Evolutionary conservation across 2,797 vertebrate species (phyloP).

Genomic region (Rousettus madagascariensis): DNA sequence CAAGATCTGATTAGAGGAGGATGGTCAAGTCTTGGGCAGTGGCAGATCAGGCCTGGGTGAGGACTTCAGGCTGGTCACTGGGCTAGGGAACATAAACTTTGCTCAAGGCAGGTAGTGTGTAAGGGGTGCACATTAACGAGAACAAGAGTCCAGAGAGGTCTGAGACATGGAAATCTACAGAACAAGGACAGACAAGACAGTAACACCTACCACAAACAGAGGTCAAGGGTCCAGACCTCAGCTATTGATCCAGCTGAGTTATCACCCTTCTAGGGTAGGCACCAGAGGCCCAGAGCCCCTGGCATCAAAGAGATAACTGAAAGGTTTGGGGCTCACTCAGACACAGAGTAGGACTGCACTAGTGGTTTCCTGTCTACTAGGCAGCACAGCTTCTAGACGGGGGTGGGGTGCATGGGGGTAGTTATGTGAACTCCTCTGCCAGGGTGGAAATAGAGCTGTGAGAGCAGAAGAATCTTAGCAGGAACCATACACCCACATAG

Average conservation of each 20-base stretch:
- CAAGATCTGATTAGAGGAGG: not conserved
- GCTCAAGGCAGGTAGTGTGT: too few relatives aligned
- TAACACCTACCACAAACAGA: not conserved
- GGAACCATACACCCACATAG: accelerated
- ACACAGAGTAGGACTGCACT: not conserved
- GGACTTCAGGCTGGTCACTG: not conserved
- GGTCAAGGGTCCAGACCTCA: not conserved
- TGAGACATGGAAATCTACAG: not conserved
- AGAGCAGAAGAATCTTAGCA: not conserved
- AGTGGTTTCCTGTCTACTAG: not conserved
- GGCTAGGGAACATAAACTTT: not conserved
- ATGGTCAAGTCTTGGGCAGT: not conserved
- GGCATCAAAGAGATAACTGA: not conserved
- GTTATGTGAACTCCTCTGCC: not conserved
- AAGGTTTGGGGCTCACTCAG: not conserved
- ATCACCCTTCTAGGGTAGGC: not conserved
- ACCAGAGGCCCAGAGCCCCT: not conserved
- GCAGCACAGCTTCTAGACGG: not conserved
- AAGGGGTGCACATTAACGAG: not conserved
- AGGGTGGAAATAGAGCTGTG: not conserved
- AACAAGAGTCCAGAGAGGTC: not conserved
- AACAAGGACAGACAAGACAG: not conserved
- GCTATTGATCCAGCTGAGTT: not conserved
- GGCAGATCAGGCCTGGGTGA: not conserved
- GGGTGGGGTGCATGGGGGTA: not conserved